Conservation (phyloP, 2,888 invertebrate genomes). For the Bellardia bayeri region DNA sequence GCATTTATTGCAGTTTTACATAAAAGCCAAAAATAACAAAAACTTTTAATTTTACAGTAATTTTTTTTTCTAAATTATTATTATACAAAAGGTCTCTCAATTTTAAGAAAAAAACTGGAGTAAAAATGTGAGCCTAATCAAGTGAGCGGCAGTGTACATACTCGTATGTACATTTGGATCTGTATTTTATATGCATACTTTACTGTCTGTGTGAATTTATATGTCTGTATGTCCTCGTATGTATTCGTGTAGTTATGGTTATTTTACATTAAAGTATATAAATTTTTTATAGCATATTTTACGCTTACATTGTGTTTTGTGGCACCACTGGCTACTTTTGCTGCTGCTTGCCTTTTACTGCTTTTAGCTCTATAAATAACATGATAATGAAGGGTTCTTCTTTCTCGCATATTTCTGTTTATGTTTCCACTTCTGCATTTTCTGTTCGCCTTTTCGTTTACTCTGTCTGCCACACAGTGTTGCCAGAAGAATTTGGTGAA, state of each 20-base stretch:
- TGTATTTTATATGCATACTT: slow-evolving; percentile 25
- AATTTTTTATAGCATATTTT: slow-evolving; percentile 50
- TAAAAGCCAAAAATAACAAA: no score
- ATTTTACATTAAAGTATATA: slow-evolving; percentile 33
- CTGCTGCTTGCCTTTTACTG: background rate
- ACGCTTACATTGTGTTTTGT: slow-evolving; percentile 44
- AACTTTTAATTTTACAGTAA: no score
- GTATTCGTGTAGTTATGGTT: slow-evolving; percentile 7
- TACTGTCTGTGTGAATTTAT: background rate
- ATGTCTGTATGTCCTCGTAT: background rate
- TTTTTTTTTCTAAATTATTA: no score
- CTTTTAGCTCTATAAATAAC: slow-evolving; percentile 47
- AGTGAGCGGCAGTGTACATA: no score
- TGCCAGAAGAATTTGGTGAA: no score
- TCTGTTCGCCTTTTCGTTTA: background rate
- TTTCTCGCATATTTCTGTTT: slow-evolving; percentile 8
- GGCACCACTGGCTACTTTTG: slow-evolving; percentile 25
- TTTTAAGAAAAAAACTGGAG: no score
- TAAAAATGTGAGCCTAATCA: no score
- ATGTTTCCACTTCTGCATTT: slow-evolving; percentile 7
- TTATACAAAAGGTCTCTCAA: no score
- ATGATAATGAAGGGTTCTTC: slow-evolving; percentile 39
- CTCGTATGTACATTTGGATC: no score
- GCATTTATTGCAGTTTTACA: no score
- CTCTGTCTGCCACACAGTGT: background rate